Conservation (phyloP, 1,140 invertebrate species). For the Panagrolaimus sp. region DNA sequence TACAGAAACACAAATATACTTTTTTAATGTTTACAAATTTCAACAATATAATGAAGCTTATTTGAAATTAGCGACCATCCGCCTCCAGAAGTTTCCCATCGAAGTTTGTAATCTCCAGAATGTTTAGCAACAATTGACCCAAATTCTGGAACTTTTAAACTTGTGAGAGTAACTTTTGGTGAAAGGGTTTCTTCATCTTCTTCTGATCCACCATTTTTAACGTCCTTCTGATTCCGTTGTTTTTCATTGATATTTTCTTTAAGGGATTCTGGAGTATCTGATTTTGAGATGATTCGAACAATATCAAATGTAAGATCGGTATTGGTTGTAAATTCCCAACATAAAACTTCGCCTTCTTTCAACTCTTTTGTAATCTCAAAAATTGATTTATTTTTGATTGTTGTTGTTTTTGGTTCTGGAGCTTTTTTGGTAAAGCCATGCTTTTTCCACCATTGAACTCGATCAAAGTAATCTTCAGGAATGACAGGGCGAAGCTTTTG, state of each 20-base stretch:
- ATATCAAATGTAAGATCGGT: slow-evolving; percentile 32
- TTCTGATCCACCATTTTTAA: not conserved
- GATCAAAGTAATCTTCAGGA: slow-evolving; percentile 22
- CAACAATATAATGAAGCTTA: too few relatives aligned
- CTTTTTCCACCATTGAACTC: slow-evolving; percentile 24
- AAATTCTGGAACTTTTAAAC: slow-evolving; percentile 27
- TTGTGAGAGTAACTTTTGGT: slow-evolving; percentile 27
- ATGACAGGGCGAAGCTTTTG: slow-evolving; percentile 16
- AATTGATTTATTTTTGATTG: slow-evolving; percentile 23
- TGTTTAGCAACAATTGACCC: slow-evolving; percentile 22
- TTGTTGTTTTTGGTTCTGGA: slow-evolving; percentile 24
- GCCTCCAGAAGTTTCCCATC: slow-evolving; percentile 21
- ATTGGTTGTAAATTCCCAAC: slow-evolving; percentile 30
- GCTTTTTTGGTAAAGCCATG: slow-evolving; percentile 16
- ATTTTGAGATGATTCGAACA: slow-evolving; percentile 4
- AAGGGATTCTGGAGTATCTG: not conserved
- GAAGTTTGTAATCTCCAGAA: slow-evolving; percentile 20
- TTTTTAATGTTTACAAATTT: too few relatives aligned
- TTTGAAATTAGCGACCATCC: slow-evolving; percentile 9
- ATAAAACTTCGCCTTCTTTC: slow-evolving; percentile 20
- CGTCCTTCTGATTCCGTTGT: not conserved
- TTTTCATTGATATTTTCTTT: not conserved
- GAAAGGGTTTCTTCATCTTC: slow-evolving; percentile 15
- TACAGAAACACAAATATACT: too few relatives aligned
- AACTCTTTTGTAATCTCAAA: slow-evolving; percentile 21